phyloP scores from a whole-genome alignment of 2,888 invertebrate genomes.

The Heliconius cydno region DNA sequence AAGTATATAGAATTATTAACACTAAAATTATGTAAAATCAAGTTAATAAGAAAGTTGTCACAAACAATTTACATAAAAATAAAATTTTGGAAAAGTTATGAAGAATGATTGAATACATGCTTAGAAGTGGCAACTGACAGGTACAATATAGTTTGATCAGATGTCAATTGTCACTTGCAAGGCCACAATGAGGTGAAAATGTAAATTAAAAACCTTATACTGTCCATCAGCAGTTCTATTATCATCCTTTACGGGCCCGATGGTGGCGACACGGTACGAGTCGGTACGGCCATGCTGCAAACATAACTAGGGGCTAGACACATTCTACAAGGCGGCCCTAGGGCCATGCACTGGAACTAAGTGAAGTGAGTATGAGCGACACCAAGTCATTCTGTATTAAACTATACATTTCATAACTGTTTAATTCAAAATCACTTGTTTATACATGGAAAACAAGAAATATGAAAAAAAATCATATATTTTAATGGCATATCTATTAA shows the following conservation, averaged over 20 bases:
- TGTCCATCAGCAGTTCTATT: conserved; percentile 97
- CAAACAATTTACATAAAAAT: neutral
- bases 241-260: conserved; percentile 95
- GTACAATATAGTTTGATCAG: conserved; percentile 35
- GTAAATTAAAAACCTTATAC: conserved; percentile 89
- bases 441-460: neutral
- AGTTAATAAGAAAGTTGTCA: neutral
- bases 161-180: conserved; percentile 47
- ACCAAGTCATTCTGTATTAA: conserved; percentile 55
- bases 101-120: conserved; percentile 46
- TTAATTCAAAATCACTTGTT: conserved; percentile 40
- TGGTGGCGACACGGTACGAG: conserved; percentile 98
- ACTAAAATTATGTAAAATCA: neutral
- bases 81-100: conserved; percentile 12
- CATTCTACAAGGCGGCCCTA: conserved; percentile 80
- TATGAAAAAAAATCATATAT: conserved; percentile 2
- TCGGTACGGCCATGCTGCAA: conserved; percentile 97
- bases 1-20: too few species aligned
- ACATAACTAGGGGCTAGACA: conserved; percentile 84
- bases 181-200: conserved; percentile 65
- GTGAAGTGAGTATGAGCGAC: conserved; percentile 62
- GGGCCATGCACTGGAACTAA: conserved; percentile 72
- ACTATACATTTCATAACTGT: neutral
- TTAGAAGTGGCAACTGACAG: conserved; percentile 44
- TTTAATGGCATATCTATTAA: conserved; percentile 3